phyloP scores from a whole-genome alignment of 2,797 vertebrate species.

The Tapera naevia region DNA sequence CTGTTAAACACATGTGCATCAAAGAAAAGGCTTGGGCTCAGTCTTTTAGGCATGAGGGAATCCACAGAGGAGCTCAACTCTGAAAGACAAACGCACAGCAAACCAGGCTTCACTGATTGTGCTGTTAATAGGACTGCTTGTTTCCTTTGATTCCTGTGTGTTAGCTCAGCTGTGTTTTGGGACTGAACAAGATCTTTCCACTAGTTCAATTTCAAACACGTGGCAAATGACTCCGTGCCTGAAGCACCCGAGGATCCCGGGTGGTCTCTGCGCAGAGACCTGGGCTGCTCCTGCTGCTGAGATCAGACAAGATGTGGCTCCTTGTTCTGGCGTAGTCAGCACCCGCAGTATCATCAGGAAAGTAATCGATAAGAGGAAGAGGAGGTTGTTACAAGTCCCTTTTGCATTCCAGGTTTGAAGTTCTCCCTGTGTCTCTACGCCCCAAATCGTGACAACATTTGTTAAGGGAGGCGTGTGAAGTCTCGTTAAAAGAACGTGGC shows the following conservation, averaged over 20 bases:
- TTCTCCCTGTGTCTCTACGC: background rate
- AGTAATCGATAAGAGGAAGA: rapidly evolving
- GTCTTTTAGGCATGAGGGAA: background rate
- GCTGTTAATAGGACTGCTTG: conserved; percentile 53
- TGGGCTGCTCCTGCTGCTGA: background rate
- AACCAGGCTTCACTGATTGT: conserved; percentile 40
- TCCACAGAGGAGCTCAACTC: conserved; percentile 30
- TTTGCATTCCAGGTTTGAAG: background rate
- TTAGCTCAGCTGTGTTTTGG: conserved; percentile 68
- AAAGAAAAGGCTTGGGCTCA: background rate
- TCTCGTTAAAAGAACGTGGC: background rate
- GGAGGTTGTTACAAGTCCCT: background rate
- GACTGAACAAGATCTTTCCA: conserved; percentile 63
- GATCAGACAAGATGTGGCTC: background rate
- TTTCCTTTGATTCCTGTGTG: conserved; percentile 64
- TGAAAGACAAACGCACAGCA: conserved; percentile 27
- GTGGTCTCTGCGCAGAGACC: conserved; percentile 26
- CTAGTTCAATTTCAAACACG: conserved; percentile 55
- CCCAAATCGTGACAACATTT: background rate
- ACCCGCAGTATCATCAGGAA: rapidly evolving
- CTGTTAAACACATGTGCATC: background rate
- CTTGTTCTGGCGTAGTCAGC: rapidly evolving
- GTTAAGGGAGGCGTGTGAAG: background rate
- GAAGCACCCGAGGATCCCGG: conserved; percentile 46
- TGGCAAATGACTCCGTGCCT: conserved; percentile 48